Percentiles rank a stretch among this genome's conserved stretches.
These are phyloP conservation scores for Pseudobourletiella spinata DNA, from an alignment of 1,140 invertebrate genomes.

Conservation along the genomic window DNA sequence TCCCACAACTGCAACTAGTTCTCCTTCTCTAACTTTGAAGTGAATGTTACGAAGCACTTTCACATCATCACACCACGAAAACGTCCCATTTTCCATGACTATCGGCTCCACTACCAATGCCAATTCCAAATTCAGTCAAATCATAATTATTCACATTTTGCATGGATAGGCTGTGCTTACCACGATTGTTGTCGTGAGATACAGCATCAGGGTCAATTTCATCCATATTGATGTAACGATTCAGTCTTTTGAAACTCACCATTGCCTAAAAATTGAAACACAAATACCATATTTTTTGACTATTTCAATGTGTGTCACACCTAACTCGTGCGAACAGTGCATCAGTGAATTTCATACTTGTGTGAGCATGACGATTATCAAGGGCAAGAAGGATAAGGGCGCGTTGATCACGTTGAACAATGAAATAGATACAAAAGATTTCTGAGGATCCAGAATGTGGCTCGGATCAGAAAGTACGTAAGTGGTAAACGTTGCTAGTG, in stretches of 20 bases:
- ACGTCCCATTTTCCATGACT: conserved; percentile 63
- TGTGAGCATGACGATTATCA: conserved; percentile 76
- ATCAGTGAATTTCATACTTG: conserved; percentile 56
- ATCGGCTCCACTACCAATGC: conserved; percentile 53
- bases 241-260: conserved; percentile 42
- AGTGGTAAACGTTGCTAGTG: conserved; percentile 83
- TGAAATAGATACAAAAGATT: conserved; percentile 91
- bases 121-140: neutral
- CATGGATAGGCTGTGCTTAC: no score
- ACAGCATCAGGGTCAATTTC: conserved; percentile 40
- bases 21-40: conserved; percentile 37
- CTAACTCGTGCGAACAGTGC: no score
- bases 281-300: neutral
- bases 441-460: conserved; percentile 77
- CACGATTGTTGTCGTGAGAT: conserved; percentile 34
- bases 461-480: conserved; percentile 57
- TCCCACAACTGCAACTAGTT: conserved; percentile 49
- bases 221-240: conserved; percentile 40
- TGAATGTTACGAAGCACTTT: conserved; percentile 38
- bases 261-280: conserved; percentile 22
- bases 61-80: conserved; percentile 52
- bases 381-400: conserved; percentile 69
- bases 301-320: neutral
- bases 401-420: conserved; percentile 97
- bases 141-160: neutral